Base-by-base conservation (phyloP, 2,113 vertebrate species). In the Serranochromis macrocephalus region DNA sequence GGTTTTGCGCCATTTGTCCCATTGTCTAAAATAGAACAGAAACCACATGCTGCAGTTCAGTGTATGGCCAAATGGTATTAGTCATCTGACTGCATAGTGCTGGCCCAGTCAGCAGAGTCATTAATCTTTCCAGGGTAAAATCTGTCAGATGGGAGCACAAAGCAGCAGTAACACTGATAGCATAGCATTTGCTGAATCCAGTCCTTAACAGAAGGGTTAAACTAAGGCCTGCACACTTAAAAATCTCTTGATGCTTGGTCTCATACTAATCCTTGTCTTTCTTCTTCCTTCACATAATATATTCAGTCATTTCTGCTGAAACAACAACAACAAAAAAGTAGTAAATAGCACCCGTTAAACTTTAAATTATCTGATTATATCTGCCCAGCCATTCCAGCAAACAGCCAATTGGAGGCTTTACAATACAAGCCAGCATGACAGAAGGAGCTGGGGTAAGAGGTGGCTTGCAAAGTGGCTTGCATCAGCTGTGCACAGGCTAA, bases 11-110 rank as follows among this genome's bases (percentile, higher is more conserved):
- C 87, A 63, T 91, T 93, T 89, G 85, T 88, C 68, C 86, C 87
- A 80, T 90, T 92, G 93, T 94, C 85, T 79, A 81, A 93, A 93
- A 90, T 68, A 94, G 85, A 94, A 83, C 87, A 89, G 90, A 82
- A 89, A 87, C 82, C 83, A 78, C 87, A 88, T 82, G 87, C 86
- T 83, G 88, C 66, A 21, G 51, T 47, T 54, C 80, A 4, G 80
- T 16, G 58, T 33, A 36, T 85, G 85, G 73, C 82, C 55, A 55
- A 57, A 66, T 36, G 81, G 87, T 89, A 85, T 94, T 87, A 87
- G 91, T 94, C 92, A 93, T 93, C 83, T 24, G 86, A 87, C 79
- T 71, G 88, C 87, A 55, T 11, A 45, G 85, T 73, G 47, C 79
- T 26, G 12, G 66, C 81, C 57, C 82, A 66, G 80, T 83, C 85